Base-by-base conservation (phyloP, 2,888 invertebrate species). In the Cerceris ruficornis region DNA sequence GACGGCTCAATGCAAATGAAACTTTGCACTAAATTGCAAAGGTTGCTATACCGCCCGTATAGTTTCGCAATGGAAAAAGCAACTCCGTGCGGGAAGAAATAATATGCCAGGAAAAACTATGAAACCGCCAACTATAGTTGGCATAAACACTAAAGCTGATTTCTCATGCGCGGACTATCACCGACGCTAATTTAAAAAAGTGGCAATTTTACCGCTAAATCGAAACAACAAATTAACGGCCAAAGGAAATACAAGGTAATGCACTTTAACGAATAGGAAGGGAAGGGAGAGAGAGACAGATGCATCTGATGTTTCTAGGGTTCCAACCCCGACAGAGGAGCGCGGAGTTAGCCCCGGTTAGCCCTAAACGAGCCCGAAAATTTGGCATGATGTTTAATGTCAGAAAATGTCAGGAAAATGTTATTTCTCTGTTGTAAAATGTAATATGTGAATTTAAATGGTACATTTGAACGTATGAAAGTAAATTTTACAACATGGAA, bases 401-500 rank as follows among this genome's bases (percentile, higher is more conserved):
- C 49, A 28, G 8, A 28, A 4, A 28, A 28, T 28, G 28, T 28
- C 28, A 28, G 4, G 28, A 28, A 28, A 28, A 28, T 59, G 60
- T 43, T 7, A 13, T 6, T 28, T 17, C 55, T 17, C 7, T 52
- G n/a, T 58, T 61, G 9, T n/a, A 9, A 54, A 50, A 50, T 17
- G 7, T 49, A 39, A 65, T 0, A 14, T 14, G 50, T 41, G 28
- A 42, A 64, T 60, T 41, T 54, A 14, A 9, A 28, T 4, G 6
- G 49, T 65, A 11, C 8, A 11, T 39, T 54, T 41, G 7, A 68
- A 72, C 13, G 11, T 54, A 46, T n/a, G 9, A 42, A n/a, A 49
- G 14, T 17, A 60, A 17, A 59, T 49, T 15, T 46, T 13, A 8
- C 68, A 75, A 62, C 8, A 85, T 85, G 84, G 85, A 85, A 68